phyloP scores from a whole-genome alignment of 2,797 vertebrate species.

The Podarcis lilfordi region DNA sequence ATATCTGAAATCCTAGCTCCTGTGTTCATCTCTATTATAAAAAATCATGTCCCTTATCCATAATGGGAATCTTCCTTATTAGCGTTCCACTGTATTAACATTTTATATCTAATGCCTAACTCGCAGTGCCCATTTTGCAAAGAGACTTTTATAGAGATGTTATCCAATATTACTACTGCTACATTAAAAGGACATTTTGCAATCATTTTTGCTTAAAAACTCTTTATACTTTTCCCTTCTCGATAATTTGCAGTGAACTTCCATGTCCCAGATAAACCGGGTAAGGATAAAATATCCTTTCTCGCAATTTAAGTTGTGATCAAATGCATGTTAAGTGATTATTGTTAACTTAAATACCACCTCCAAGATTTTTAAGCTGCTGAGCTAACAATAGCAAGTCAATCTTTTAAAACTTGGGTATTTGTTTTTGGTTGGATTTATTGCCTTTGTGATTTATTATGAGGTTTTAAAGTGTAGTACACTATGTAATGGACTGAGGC shows the following conservation, averaged over 20 bases:
- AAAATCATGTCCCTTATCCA: conserved; percentile 14
- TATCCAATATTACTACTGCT: conserved; percentile 14
- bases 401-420: not conserved
- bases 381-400: not conserved
- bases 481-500: too few relatives aligned
- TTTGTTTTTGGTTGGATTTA: not conserved
- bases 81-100: conserved; percentile 33
- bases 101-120: conserved; percentile 21
- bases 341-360: not conserved
- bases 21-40: not conserved
- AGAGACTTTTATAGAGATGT: conserved; percentile 22
- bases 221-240: not conserved
- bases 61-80: conserved; percentile 35
- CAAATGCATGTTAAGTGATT: conserved; percentile 25
- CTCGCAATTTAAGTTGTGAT: not conserved
- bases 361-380: conserved; percentile 1
- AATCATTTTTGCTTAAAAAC: conserved; percentile 32
- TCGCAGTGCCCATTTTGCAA: conserved; percentile 29
- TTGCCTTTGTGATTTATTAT: not conserved
- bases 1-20: conserved; percentile 39
- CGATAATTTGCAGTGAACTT: conserved; percentile 18
- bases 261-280: not conserved
- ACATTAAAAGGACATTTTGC: conserved; percentile 44
- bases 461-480: not conserved
- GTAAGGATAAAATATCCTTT: conserved; percentile 33